phyloP scores from a whole-genome alignment of 2,113 vertebrate species.

The Chroicocephalus ridibundus region DNA sequence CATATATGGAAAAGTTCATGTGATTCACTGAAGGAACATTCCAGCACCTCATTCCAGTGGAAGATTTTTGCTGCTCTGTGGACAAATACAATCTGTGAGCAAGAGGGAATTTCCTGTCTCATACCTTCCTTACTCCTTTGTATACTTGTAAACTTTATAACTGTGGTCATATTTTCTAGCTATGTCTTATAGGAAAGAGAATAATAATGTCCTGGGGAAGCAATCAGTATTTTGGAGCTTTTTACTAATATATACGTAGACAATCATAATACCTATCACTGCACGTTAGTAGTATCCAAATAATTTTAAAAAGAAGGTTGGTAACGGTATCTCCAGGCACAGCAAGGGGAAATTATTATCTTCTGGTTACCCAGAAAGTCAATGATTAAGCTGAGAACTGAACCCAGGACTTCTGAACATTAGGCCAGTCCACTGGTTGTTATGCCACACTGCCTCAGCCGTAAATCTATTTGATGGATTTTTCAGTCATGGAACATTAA shows the following conservation, averaged over 20 bases:
- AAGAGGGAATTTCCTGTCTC: neutral
- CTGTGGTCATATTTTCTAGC: neutral
- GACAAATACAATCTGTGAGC: neutral
- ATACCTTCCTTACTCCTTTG: neutral
- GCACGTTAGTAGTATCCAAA: neutral
- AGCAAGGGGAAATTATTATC: conserved; percentile 12
- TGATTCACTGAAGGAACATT: neutral
- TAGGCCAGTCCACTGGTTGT: conserved; percentile 35
- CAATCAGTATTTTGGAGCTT: neutral
- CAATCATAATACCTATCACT: neutral
- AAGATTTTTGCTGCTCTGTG: neutral
- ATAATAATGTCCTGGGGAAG: neutral
- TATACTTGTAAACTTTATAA: neutral
- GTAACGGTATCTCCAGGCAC: neutral
- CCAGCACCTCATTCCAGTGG: neutral
- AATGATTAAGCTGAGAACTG: conserved; percentile 52
- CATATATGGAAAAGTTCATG: neutral
- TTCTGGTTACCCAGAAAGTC: conserved; percentile 36
- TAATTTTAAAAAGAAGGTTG: neutral
- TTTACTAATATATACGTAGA: neutral
- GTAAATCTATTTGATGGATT: conserved; percentile 62
- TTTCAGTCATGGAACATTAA: conserved; percentile 64
- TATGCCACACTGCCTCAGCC: conserved; percentile 32
- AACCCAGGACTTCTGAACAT: conserved; percentile 19
- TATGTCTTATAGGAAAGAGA: neutral